Evolutionary conservation across 37 sponge, comb jelly and placozoan genomes (phyloP), one percentile per base, ranked within the genome.

Genomic region (Halisarca cf. caerulea): DNA sequence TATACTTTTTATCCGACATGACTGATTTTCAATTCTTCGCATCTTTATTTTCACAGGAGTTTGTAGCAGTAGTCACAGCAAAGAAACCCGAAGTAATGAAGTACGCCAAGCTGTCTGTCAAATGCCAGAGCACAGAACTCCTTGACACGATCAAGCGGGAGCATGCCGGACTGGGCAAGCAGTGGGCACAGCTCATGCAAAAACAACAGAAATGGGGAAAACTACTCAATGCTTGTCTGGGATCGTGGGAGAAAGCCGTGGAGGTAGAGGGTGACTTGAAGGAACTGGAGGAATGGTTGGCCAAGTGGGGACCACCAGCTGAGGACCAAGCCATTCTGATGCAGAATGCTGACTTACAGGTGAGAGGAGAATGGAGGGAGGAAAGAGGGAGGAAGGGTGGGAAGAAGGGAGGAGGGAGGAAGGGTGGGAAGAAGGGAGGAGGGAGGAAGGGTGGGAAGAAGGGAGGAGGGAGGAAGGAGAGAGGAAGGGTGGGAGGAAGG

Each of bases 271-370:
- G 42, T 40, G 77, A 40, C 45, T 37, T 83, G 41, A 33, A 71
- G 24, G 80, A 86, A 57, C 69, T 82, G 34, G 92, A 92, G 82
- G 51, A 62, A 45, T 92, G 93, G 93, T 77, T 92, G 0, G 84
- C 89, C 36, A 66, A 72, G 23, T 69, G 80, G 30, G 93, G 93
- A 9, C 86, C 83, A 45, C 87, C 87, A 23, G 80, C 90, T 7
- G 79, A 83, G 45, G 89, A 86, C 80, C 90, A 92, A 51, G 45
- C 70, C 32, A 84, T 92, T 51, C 27, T 89, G 27, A 54, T 37
- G 59, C 90, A 92, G 81, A 83, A 86, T 42, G 43, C 82, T 5
- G 87, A 89, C 21, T 68, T 87, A 58, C 69, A 84, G 87, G 93
- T 91, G 33, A 45, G 58, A 1, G 2, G 32, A 2, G n/a, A n/a